A percentile compares a stretch with the other conserved stretches of the same genome.
Conservation (phyloP, 1,140 invertebrate genomes). For the Coboldia fuscipes region DNA sequence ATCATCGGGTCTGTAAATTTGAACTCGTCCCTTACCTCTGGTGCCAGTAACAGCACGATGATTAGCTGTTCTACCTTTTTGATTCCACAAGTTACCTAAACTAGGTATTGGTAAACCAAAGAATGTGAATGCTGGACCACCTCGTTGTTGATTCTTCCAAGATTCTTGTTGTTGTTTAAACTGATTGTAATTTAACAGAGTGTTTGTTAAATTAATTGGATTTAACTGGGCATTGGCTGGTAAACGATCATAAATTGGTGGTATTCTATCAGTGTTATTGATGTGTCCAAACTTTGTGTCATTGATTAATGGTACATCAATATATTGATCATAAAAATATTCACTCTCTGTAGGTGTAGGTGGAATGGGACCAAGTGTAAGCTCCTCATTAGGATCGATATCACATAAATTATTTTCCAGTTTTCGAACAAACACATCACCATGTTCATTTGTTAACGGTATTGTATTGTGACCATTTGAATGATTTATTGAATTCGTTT, state of each 20-base stretch:
- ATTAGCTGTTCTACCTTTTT: slow-evolving; percentile 20
- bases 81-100: slow-evolving; percentile 36
- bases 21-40: slow-evolving; percentile 7
- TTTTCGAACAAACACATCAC: slow-evolving; percentile 17
- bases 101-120: slow-evolving; percentile 61
- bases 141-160: slow-evolving; percentile 13
- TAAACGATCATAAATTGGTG: slow-evolving; percentile 12
- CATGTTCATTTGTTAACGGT: slow-evolving; percentile 18
- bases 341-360: slow-evolving; percentile 47
- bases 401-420: slow-evolving; percentile 16
- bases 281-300: slow-evolving; percentile 24
- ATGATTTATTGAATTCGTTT: slow-evolving; percentile 12
- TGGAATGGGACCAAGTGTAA: slow-evolving; percentile 12
- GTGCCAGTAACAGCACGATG: slow-evolving; percentile 11
- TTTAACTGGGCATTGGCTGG: slow-evolving; percentile 21
- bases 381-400: slow-evolving; percentile 8
- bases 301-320: slow-evolving; percentile 42
- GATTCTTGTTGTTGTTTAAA: slow-evolving; percentile 24
- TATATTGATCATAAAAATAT: slow-evolving; percentile 61
- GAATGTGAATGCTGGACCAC: slow-evolving; percentile 49
- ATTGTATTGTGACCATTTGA: slow-evolving; percentile 10
- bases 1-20: slow-evolving; percentile 20
- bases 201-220: slow-evolving; percentile 36
- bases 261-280: slow-evolving; percentile 8
- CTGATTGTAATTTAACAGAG: slow-evolving; percentile 35